Conservation (phyloP, 1,140 invertebrate species). For the Telenomus remus region DNA sequence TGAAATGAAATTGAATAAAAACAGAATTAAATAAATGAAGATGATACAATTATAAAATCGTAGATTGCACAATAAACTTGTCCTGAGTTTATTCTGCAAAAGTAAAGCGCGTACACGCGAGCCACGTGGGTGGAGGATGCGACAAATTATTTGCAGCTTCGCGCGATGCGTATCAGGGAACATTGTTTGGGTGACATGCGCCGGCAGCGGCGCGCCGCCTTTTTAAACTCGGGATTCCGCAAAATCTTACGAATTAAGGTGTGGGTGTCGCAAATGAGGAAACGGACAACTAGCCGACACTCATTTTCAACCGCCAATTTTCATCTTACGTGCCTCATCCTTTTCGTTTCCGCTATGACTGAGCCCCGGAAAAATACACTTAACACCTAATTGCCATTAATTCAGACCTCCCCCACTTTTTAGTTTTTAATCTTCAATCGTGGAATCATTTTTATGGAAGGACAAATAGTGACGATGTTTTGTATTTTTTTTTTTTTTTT, state of each 20-base stretch:
- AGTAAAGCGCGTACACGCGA: slow-evolving; percentile 39
- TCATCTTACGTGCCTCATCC: slow-evolving; percentile 51
- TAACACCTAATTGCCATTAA: slow-evolving; percentile 20
- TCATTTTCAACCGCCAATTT: slow-evolving; percentile 62
- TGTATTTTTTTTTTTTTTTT: neutral
- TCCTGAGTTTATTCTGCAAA: slow-evolving; percentile 12
- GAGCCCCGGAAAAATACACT: slow-evolving; percentile 48
- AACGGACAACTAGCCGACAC: slow-evolving; percentile 68
- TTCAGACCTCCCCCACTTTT: neutral
- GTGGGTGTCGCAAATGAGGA: slow-evolving; percentile 74
- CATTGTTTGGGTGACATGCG: slow-evolving; percentile 60
- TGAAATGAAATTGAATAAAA: no score
- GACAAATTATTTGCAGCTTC: slow-evolving; percentile 62
- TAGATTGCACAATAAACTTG: slow-evolving; percentile 28
- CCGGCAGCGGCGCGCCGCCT: slow-evolving; percentile 18
- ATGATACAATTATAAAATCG: no score
- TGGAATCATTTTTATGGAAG: neutral
- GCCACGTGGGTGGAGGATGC: slow-evolving; percentile 67
- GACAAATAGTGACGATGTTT: neutral
- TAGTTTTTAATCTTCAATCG: no score
- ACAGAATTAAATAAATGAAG: no score
- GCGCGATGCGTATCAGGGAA: slow-evolving; percentile 34
- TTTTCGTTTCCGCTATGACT: slow-evolving; percentile 56
- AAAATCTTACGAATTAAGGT: slow-evolving; percentile 72
- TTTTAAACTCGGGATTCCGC: slow-evolving; percentile 66